These are phyloP conservation scores for Grantiella picta DNA, from an alignment of 2,113 vertebrate genomes.

Conservation along the genomic window DNA sequence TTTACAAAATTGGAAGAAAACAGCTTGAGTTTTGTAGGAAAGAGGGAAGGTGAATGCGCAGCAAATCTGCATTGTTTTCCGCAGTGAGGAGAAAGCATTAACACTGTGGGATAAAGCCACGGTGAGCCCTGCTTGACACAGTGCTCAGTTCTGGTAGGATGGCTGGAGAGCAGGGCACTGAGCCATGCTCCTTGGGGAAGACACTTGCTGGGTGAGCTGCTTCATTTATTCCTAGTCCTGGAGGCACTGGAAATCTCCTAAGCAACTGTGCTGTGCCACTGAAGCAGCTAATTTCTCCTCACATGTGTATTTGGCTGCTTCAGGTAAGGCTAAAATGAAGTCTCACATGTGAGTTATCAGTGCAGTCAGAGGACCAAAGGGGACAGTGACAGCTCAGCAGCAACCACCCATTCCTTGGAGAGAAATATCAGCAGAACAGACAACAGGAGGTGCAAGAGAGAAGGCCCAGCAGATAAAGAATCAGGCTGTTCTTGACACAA, in stretches of 20 bases:
- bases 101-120: background rate
- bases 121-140: background rate
- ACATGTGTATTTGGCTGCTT: background rate
- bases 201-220: background rate
- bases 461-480: background rate
- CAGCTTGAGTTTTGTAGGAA: background rate
- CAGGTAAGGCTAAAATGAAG: background rate
- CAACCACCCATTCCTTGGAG: background rate
- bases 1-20: background rate
- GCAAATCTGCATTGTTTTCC: background rate
- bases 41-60: background rate
- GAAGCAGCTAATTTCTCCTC: slow-evolving; percentile 26
- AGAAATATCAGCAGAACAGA: background rate
- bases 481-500: background rate
- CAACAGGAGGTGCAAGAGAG: accelerated
- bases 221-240: background rate
- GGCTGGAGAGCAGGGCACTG: background rate
- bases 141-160: background rate
- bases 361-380: background rate
- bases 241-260: background rate
- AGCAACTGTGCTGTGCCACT: background rate
- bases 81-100: background rate
- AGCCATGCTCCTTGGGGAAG: background rate
- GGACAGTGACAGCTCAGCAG: background rate
- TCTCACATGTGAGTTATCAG: background rate